Base-by-base conservation (phyloP, 92 coral and sea anemone species). In the Metridium senile region DNA sequence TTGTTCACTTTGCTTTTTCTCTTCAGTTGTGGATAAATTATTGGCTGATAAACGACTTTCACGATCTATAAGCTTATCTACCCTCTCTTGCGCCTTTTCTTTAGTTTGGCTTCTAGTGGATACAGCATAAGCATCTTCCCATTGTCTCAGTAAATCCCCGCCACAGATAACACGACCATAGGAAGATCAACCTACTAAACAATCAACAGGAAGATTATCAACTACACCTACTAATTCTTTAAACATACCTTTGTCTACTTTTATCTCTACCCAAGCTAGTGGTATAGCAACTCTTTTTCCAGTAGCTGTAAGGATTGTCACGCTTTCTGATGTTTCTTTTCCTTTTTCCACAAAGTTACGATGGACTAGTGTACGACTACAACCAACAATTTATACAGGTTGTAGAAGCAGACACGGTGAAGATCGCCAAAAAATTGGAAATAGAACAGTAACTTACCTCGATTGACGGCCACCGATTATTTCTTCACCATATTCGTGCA, bases 161-260 rank as follows among this genome's bases (percentile, higher is more conserved):
- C 63, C 31, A 9, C 74, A 35, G 8, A 80, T 29, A 1, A 78
- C 47, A 53, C 57, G 62, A 0, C 82, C 85, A 70, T 74, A 80
- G 19, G 85, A 81, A 23, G 89, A 85, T 25, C 89, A 67, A 32
- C 85, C 89, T 26, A 85, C 58, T 26, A 85, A 64, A 74, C 85
- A 85, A 68, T 80, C 89, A 47, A 79, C 65, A 19, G 87, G 87
- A 2, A 83, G 67, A 58, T 76, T 83, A 26, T 69, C 51, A 23
- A 62, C 59, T n/a, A 78, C 69, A 20, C 83, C 83, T 7, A 78
- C 83, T 39, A 78, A 58, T 31, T 78, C 83, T 34, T 33, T 74
- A 63, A 59, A 63, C 71, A 1, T 74, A 18, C 80, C 80, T 28
- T 59, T 32, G 20, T 23, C 57, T 31, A 68, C 72, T 66, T 62